Base-by-base conservation (phyloP, 2,113 vertebrate genomes). In the Platichthys flesus region DNA sequence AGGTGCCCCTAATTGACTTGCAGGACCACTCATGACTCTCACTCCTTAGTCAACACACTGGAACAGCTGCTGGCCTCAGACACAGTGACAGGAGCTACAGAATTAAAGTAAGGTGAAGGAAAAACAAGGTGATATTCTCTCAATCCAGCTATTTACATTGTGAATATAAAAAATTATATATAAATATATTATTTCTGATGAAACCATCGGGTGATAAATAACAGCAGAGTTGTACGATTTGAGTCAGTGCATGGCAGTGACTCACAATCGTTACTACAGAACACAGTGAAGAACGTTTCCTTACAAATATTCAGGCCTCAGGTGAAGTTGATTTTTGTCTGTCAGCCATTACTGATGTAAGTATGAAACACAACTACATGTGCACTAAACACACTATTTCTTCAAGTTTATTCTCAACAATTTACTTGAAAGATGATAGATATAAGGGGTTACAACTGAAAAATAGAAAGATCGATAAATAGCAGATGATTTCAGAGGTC, bases 1-100 rank as follows among this genome's bases (percentile, higher is more conserved):
- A 60, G 73, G 40, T 61, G 3, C 14, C 28, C 55, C 54, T 81
- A 79, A 83, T 72, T 79, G 66, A 86, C 59, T 68, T 31, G 23
- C 49, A 20, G 13, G 13, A 73, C 35, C 40, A 72, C 54, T 42
- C 23, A 23, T 14, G 63, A 80, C 28, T 73, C 49, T 55, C 54
- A 63, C 28, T 61, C 54, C 47, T 21, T 23, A 31, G 49, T 73
- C 71, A 73, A 47, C 20, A 26, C 24, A 47, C 15, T 15, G n/a
- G 18, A 0, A 69, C 28, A 28, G 10, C 0, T 57, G 55, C 0
- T 0, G 21, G 47, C 5, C 16, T 8, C 14, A 35, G 24, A 59
- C 13, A 45, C 0, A 2, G 3, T 0, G 1, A 18, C 16, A n/a
- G 23, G 23, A 69, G 49, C 47, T 31, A 63, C 13, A 28, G 52